Evolutionary conservation across 2,797 vertebrate species (phyloP).

Genomic region (Scleropages formosus): DNA sequence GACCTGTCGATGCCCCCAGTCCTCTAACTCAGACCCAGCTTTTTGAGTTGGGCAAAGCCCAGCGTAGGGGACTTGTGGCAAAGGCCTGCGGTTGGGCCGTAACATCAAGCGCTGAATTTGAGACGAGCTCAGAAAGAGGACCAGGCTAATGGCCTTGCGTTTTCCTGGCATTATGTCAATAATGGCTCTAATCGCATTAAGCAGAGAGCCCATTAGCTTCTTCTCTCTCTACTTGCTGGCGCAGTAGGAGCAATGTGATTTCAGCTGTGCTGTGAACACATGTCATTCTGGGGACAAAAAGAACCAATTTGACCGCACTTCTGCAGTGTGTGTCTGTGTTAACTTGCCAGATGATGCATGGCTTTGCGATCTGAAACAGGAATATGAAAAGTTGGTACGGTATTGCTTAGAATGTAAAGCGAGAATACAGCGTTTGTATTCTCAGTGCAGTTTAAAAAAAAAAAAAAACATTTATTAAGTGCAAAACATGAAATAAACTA

Average conservation of each 20-base stretch:
- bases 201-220: conserved; percentile 88
- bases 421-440: no score
- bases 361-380: no score
- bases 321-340: no score
- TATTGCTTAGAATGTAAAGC: no score
- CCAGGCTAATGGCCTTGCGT: conserved; percentile 93
- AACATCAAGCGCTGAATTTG: conserved; percentile 75
- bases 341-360: no score
- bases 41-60: not conserved
- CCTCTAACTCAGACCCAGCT: no score
- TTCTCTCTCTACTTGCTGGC: conserved; percentile 73
- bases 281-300: not conserved
- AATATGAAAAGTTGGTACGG: no score
- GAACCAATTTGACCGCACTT: no score
- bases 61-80: not conserved
- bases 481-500: no score
- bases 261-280: not conserved
- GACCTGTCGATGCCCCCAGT: conserved; percentile 33
- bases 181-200: conserved; percentile 99
- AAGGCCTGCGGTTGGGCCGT: conserved; percentile 54
- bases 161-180: conserved; percentile 99
- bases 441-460: no score
- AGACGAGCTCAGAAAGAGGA: conserved; percentile 74
- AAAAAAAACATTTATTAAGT: no score
- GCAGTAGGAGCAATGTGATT: conserved; percentile 63